phyloP scores from a whole-genome alignment of 2,888 invertebrate species.

The Oscheius myriophilus region DNA sequence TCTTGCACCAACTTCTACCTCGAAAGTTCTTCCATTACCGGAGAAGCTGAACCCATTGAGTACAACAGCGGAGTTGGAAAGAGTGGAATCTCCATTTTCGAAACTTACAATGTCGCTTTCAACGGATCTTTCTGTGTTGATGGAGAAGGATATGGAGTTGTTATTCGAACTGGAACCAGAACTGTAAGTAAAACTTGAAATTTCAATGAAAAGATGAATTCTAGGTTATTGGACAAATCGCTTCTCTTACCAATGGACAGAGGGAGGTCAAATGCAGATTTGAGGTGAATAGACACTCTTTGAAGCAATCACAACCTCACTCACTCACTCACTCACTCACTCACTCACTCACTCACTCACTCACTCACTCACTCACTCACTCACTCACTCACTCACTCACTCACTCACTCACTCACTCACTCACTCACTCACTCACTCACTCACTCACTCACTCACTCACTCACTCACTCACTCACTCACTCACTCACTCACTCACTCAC shows the following conservation, averaged over 20 bases:
- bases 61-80: slow-evolving; percentile 52
- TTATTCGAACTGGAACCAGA: slow-evolving; percentile 54
- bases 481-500: too few species aligned
- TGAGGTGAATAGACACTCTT: slow-evolving; percentile 24
- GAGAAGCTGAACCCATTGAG: slow-evolving; percentile 62
- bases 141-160: slow-evolving; percentile 63
- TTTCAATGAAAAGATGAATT: slow-evolving; percentile 9
- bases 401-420: too few species aligned
- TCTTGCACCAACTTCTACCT: slow-evolving; percentile 56
- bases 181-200: slow-evolving; percentile 35
- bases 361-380: too few species aligned
- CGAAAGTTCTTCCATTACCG: slow-evolving; percentile 64
- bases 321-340: too few species aligned
- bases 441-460: too few species aligned
- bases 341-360: too few species aligned
- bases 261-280: slow-evolving; percentile 49
- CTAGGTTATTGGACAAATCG: slow-evolving; percentile 58
- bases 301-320: not conserved
- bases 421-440: too few species aligned
- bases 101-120: slow-evolving; percentile 51
- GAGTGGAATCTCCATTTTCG: slow-evolving; percentile 41
- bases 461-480: too few species aligned
- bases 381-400: too few species aligned
- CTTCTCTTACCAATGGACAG: slow-evolving; percentile 50
- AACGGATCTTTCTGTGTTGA: slow-evolving; percentile 64